Conservation (phyloP, 2,797 vertebrate genomes). For the Scolopax rusticola region DNA sequence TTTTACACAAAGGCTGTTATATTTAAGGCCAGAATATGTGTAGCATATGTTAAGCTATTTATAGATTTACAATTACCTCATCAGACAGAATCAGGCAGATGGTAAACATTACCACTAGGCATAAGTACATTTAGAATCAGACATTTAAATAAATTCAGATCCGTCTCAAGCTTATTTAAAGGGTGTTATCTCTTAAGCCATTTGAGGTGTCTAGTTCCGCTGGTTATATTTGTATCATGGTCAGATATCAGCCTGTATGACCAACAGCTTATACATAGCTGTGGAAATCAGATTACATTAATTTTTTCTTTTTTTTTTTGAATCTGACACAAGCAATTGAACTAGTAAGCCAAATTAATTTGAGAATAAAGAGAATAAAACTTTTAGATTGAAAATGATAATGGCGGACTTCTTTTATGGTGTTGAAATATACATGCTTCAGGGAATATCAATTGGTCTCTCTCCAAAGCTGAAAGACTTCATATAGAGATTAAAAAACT, state of each 20-base stretch:
- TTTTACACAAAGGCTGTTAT: conserved; percentile 80
- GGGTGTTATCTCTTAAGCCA: conserved; percentile 82
- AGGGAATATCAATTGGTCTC: conserved; percentile 51
- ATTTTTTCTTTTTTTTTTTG: conserved; percentile 58
- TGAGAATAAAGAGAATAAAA: conserved; percentile 62
- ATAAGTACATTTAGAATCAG: conserved; percentile 85
- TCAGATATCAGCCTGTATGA: conserved; percentile 15
- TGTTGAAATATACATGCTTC: conserved; percentile 53
- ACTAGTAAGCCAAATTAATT: conserved; percentile 63
- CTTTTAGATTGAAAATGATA: conserved; percentile 44
- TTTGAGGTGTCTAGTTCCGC: conserved; percentile 79
- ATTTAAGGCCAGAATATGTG: conserved; percentile 82
- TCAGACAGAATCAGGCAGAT: conserved; percentile 85
- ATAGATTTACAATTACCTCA: conserved; percentile 84
- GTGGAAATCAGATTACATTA: conserved; percentile 44
- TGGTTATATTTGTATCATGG: conserved; percentile 66
- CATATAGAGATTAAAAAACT: conserved; percentile 73
- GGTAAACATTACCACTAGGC: conserved; percentile 84
- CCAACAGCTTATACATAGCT: conserved; percentile 46
- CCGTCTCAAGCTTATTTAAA: conserved; percentile 88
- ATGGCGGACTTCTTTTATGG: conserved; percentile 27
- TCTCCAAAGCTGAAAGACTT: conserved; percentile 47
- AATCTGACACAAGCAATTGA: conserved; percentile 53
- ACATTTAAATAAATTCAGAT: conserved; percentile 88
- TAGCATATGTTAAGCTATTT: conserved; percentile 83